Base-by-base conservation (phyloP, 2,797 vertebrate genomes). In the Hoplostethus atlanticus region DNA sequence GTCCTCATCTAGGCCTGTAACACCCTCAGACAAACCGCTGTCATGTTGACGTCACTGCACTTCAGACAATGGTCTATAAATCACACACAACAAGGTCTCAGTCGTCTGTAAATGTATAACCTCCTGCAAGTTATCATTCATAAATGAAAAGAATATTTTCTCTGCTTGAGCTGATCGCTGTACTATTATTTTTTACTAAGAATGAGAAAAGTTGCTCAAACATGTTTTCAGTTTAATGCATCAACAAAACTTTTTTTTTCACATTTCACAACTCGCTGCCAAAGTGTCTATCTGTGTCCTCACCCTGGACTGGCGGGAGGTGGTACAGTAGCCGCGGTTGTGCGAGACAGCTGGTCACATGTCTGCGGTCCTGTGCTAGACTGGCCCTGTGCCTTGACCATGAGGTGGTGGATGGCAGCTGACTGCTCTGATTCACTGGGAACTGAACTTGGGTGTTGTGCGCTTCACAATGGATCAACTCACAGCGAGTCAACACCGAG, bases 401-500 rank as follows among this genome's bases (percentile, higher is more conserved):
- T 83, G 90, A 91, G 83, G 71, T 86, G 84, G 88, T 86, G 89
- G 81, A 85, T 77, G 89, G 91, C 92, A 92, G 91, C 87, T 34
- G 38, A 91, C 88, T 89, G 83, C 85, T 59, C 40, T 59, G 84
- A 88, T 93, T 91, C 83, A 85, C 88, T 53, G 77, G 68, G 80
- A 82, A 79, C 79, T 85, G 64, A 57, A 75, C 88, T 93, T 87
- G 86, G 85, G 83, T 16, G 46, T 76, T 83, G 81, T 77, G 31
- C 2, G 66, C 75, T 75, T 85, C 86, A 89, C 88, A 90, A 92
- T 86, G 84, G 87, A 71, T 58, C 79, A 84, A 89, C 85, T 91
- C 90, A 92, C 87, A 17, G 71, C 65, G 77, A 80, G 80, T 77
- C n/a, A 58, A 81, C 68, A 53, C 48, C 4, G 15, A 74, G 75